A percentile compares a stretch with the other conserved stretches of the same genome.
Conservation (phyloP, 2,113 vertebrate species). For the Calyptommatus sinebrachiatus region DNA sequence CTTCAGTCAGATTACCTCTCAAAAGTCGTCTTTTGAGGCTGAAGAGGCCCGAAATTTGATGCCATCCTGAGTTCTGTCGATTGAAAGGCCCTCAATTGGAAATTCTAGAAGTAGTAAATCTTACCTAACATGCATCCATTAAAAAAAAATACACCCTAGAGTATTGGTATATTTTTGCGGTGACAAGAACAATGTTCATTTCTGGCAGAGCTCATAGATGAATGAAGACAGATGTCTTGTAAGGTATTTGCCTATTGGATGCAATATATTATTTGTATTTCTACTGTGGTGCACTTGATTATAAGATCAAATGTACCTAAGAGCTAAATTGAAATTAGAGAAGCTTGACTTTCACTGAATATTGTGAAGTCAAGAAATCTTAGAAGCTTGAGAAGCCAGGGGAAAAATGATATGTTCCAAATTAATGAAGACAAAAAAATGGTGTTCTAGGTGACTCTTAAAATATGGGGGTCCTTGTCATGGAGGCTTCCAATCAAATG, state of each 20-base stretch:
- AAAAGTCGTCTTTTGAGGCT: no score
- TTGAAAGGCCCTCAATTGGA: background rate
- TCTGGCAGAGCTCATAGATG: conserved; percentile 1
- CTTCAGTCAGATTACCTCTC: no score
- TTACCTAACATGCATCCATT: background rate
- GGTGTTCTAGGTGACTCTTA: no score
- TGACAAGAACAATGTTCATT: background rate
- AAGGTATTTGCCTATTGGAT: conserved; percentile 1
- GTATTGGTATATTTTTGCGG: background rate
- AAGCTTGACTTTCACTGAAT: background rate
- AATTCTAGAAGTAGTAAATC: background rate
- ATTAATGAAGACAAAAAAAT: no score
- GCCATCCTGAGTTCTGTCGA: background rate
- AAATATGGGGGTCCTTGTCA: no score
- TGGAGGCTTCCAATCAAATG: no score
- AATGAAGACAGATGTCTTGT: conserved; percentile 8
- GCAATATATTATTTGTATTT: background rate
- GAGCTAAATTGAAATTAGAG: conserved; percentile 4
- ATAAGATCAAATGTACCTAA: conserved; percentile 5
- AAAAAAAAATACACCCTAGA: background rate
- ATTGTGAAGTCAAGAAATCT: no score
- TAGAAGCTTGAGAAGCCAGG: no score
- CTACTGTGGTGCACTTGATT: conserved; percentile 1
- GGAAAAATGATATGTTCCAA: no score
- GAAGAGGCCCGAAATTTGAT: no score